These are phyloP conservation scores for Drosophila anomalipes DNA, from an alignment of 2,888 invertebrate species.

Conservation along the genomic window DNA sequence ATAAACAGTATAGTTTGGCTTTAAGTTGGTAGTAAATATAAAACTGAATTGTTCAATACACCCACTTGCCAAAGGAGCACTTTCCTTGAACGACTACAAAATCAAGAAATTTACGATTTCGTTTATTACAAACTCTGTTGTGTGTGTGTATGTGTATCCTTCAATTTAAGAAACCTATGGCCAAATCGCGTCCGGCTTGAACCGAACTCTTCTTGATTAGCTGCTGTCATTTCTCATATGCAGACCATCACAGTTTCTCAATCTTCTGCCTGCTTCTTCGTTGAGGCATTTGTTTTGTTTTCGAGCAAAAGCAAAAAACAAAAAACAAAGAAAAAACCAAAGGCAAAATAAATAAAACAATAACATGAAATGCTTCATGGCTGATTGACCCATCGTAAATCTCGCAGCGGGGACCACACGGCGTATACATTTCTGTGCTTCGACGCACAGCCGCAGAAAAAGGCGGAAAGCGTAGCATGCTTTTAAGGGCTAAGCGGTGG, in stretches of 20 bases:
- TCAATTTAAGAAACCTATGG: conserved; percentile 12
- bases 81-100: neutral
- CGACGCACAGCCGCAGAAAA: conserved; percentile 36
- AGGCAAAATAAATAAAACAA: conserved; percentile 57
- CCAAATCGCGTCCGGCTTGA: conserved; percentile 17
- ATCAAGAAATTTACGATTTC: conserved; percentile 7
- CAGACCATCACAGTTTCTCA: conserved; percentile 10
- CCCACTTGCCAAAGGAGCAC: neutral
- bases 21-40: conserved; percentile 3
- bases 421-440: conserved; percentile 52
- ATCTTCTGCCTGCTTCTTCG: neutral
- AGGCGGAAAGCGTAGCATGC: conserved; percentile 35
- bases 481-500: conserved; percentile 20
- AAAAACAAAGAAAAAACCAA: conserved; percentile 7
- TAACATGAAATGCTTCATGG: conserved; percentile 63
- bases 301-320: conserved; percentile 23
- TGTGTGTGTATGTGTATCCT: neutral
- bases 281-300: conserved; percentile 31
- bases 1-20: neutral
- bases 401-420: conserved; percentile 61
- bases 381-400: conserved; percentile 76
- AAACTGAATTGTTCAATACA: neutral
- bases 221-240: conserved; percentile 64
- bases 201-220: conserved; percentile 68
- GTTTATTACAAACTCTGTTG: conserved; percentile 35